phyloP scores from a whole-genome alignment of 2,888 invertebrate species.

The Anoncus sp. region DNA sequence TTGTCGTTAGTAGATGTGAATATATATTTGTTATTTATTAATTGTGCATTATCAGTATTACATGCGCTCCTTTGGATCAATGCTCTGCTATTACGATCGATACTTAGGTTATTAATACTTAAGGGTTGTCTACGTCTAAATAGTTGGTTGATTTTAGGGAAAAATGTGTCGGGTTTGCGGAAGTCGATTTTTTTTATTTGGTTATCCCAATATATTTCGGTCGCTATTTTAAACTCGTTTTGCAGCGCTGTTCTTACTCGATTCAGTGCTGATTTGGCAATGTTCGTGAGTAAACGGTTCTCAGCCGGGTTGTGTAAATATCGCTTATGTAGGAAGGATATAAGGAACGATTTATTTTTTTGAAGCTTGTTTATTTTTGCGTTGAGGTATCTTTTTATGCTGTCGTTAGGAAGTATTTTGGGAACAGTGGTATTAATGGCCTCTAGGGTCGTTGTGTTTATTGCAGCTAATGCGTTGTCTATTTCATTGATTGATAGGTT shows the following conservation, averaged over 20 bases:
- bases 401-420: no score
- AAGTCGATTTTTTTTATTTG: constrained; percentile 13
- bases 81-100: no score
- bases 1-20: no score
- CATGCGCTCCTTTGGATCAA: no score
- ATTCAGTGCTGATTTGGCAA: constrained; percentile 2
- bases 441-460: no score
- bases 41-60: no score
- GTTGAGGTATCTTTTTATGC: neutral
- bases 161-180: constrained; percentile 27
- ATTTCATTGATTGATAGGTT: no score
- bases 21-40: no score
- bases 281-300: neutral
- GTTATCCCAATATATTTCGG: neutral
- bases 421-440: no score
- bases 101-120: no score
- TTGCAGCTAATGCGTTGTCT: no score
- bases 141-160: constrained; percentile 28
- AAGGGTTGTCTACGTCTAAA: neutral
- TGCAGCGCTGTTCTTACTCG: neutral
- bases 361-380: neutral
- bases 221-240: constrained; percentile 12
- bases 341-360: neutral
- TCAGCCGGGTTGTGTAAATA: no score
- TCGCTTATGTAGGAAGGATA: neutral